Percentiles rank a stretch among this genome's conserved stretches.
phyloP scores from a whole-genome alignment of 2,888 invertebrate species.

The Caenorhabditis sp. region DNA sequence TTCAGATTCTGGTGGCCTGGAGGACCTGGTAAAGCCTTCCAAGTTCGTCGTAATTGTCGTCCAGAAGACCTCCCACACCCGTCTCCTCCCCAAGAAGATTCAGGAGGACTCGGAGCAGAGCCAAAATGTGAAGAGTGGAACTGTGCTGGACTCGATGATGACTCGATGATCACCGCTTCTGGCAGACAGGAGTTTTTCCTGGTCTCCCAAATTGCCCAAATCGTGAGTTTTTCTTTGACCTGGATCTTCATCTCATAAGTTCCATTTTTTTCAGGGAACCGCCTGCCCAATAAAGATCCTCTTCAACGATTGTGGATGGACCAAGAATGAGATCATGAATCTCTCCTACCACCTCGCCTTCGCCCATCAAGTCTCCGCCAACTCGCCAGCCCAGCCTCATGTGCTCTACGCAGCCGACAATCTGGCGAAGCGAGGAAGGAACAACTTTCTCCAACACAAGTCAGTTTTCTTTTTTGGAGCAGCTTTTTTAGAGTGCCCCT shows the following conservation, averaged over 20 bases:
- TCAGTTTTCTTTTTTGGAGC: too few species aligned
- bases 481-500: too few species aligned
- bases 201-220: conserved; percentile 63
- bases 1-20: too few species aligned
- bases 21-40: conserved; percentile 38
- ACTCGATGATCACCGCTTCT: conserved; percentile 43
- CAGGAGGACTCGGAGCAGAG: conserved; percentile 4
- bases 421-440: conserved; percentile 67
- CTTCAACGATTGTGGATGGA: conserved; percentile 59
- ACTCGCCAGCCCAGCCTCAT: conserved; percentile 55
- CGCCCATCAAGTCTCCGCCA: conserved; percentile 64
- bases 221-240: conserved; percentile 57
- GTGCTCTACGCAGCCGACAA: conserved; percentile 70
- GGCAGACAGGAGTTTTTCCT: conserved; percentile 66
- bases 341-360: conserved; percentile 62
- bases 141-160: conserved; percentile 55
- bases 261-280: conserved; percentile 65
- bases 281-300: conserved; percentile 57
- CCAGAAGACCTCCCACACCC: conserved; percentile 34
- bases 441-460: conserved; percentile 36
- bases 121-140: conserved; percentile 69
- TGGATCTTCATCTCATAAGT: background rate
- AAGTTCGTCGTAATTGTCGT: conserved; percentile 50
- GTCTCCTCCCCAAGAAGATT: conserved; percentile 38
- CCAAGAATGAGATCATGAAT: conserved; percentile 61